Evolutionary conservation across 2,797 vertebrate species (phyloP), one percentile per base, ranked within the genome.

Genomic region (Myiothlypis chrysogaster): DNA sequence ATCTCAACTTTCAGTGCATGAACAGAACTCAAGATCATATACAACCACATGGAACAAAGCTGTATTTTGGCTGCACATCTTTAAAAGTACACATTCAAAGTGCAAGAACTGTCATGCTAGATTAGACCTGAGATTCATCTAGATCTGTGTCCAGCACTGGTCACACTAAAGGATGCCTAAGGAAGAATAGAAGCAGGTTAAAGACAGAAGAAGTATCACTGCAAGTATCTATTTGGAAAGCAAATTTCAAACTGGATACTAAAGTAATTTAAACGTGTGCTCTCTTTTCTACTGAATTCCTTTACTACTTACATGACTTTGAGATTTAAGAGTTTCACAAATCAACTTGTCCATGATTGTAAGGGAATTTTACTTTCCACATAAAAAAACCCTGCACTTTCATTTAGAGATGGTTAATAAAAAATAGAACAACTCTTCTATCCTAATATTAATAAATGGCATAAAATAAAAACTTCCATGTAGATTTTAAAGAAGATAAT

Each of bases 41-140:
- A 65, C 3, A 89, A 37, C 17, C 15, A 68, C 0, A 0, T 9
- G 18, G 34, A 69, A 55, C 4, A 76, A 82, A 84, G 24, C 14
- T 37, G 39, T 17, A n/a, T 53, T 60, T 84, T 56, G 59, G 27
- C 49, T 35, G 18, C 44, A 61, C 14, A 6, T 41, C 19, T 57
- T 61, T 16, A 61, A 14, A 14, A 75, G 12, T 15, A 75, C 4
- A 25, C 7, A 35, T 16, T 56, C 6, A 8, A 66, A 73, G 37
- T n/a, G 3, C 50, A 66, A 52, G 30, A 65, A 79, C 0, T 68
- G 70, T 25, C 14, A 34, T 14, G 34, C 8, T 37, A 39, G 14
- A 27, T 70, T 47, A 63, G n/a, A 75, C 14, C 24, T 49, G 71
- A 55, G 30, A 59, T 78, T 81, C 25, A 63, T 22, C 44, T 59